Base-by-base conservation (phyloP, 2,888 invertebrate genomes). In the Lithophane ornitopus region DNA sequence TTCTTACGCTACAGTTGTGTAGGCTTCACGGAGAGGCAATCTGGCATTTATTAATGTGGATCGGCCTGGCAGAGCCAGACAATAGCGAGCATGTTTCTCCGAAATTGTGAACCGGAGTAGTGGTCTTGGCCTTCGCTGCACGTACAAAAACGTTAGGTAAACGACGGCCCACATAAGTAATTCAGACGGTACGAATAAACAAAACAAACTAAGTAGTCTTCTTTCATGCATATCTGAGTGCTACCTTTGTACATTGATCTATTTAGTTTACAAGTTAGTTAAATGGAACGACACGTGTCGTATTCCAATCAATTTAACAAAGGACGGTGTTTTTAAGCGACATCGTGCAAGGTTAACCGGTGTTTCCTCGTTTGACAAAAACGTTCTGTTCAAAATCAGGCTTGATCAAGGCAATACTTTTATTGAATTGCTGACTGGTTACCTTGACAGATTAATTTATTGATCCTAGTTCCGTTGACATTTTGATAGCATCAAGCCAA, bases 1-100 rank as follows among this genome's bases (percentile, higher is more conserved):
- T 66, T 73, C 56, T 54, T 58, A 52, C 2, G 63, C 46, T 73
- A 58, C 54, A 71, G 62, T 70, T 63, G 39, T 79, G 71, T 66
- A 70, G 62, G 54, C 65, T 84, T 80, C 72, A 70, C 70, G 59
- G 72, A 88, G 87, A 88, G 85, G 91, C 91, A 91, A 92, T 91
- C 91, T 90, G 90, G 91, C 91, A 90, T 93, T 93, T 93, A 93
- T 93, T 92, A 94, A 93, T 93, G 92, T 89, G 90, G 88, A 93
- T 92, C 90, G 93, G 91, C 88, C 90, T 44, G 76, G 79, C 66
- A 78, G 72, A 67, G 62, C 28, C 63, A 79, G 59, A 94, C 93
- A 94, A 93, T 93, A 90, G 75, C 65, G 91, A 84, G 90, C 89
- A 88, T 91, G 90, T 91, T 92, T 91, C 92, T 91, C 91, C 89